phyloP scores from a whole-genome alignment of 2,888 invertebrate species.

The Iselma pallidipennis region DNA sequence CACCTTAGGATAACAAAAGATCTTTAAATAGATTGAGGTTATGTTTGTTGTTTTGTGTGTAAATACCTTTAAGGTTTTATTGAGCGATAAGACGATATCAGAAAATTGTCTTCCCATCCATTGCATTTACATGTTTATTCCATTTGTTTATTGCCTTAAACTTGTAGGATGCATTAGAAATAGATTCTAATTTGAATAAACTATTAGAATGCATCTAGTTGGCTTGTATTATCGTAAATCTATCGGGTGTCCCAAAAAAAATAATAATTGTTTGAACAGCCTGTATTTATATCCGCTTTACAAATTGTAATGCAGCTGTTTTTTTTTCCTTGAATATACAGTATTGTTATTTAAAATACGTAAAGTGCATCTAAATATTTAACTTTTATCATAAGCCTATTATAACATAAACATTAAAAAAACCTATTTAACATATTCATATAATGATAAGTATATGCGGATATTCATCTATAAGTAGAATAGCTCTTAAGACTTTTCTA shows the following conservation, averaged over 20 bases:
- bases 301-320: no score
- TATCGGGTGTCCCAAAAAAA: background rate
- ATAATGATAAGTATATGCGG: no score
- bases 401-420: background rate
- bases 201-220: background rate
- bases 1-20: no score
- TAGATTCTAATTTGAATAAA: background rate
- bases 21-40: no score
- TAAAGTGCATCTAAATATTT: background rate
- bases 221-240: background rate
- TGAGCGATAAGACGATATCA: background rate
- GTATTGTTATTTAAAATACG: background rate
- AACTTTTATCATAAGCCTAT: background rate
- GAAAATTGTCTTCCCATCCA: background rate
- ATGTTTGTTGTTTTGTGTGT: no score
- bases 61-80: no score
- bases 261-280: background rate
- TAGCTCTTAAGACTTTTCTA: background rate
- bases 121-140: background rate
- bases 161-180: no score
- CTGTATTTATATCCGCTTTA: no score
- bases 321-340: background rate
- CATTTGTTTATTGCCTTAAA: no score
- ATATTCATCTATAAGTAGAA: background rate
- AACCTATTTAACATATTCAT: background rate